Evolutionary conservation across 2,113 vertebrate genomes (phyloP).

Genomic region (Dicaeum eximium): DNA sequence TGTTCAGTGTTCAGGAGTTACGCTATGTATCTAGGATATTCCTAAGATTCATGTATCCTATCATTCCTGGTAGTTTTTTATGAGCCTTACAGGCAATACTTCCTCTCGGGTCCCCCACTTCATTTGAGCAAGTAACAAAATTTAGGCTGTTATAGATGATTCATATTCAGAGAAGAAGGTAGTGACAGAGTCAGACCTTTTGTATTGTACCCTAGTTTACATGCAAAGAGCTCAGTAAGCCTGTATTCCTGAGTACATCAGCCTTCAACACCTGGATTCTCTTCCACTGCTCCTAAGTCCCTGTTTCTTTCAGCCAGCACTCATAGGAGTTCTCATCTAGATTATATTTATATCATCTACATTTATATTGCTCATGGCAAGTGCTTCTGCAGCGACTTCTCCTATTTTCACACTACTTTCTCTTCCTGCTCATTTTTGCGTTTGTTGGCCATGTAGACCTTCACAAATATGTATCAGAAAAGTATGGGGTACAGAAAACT

Average conservation of each 20-base stretch:
- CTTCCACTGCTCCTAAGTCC: background rate
- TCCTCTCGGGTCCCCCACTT: background rate
- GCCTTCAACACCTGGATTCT: background rate
- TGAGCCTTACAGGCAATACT: background rate
- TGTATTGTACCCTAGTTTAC: background rate
- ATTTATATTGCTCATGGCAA: background rate
- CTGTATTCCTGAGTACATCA: fast-evolving
- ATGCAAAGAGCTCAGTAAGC: background rate
- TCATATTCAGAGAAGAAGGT: background rate
- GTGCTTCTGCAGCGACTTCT: background rate
- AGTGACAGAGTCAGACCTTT: background rate
- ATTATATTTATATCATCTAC: too few relatives aligned
- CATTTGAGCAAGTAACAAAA: background rate
- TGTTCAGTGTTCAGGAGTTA: background rate
- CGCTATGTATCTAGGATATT: background rate
- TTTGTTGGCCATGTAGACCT: background rate
- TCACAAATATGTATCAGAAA: background rate
- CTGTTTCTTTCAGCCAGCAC: background rate
- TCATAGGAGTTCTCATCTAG: background rate
- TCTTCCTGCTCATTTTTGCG: background rate
- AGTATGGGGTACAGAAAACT: background rate
- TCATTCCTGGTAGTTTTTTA: background rate
- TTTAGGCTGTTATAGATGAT: background rate
- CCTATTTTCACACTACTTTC: background rate
- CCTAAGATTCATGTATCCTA: background rate